Percentiles rank a stretch among this genome's conserved stretches.
phyloP scores from a whole-genome alignment of 2,113 vertebrate species.

The Planiliza haematocheilus region DNA sequence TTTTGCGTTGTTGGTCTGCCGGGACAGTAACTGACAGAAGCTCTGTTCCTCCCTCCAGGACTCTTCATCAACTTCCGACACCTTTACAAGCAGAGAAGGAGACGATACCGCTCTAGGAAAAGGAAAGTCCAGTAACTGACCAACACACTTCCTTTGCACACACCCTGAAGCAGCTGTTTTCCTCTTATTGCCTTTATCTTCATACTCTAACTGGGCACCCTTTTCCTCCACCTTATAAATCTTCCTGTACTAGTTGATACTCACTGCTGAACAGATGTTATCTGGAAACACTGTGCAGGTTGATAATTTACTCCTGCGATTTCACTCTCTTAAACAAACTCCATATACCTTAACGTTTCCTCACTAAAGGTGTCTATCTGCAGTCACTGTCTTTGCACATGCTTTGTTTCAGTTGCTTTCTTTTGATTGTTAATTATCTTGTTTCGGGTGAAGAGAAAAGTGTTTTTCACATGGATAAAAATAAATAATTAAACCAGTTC shows the following conservation, averaged over 20 bases:
- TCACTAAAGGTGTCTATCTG: not conserved
- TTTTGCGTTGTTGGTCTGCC: not conserved
- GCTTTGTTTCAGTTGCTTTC: not conserved
- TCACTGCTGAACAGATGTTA: not conserved
- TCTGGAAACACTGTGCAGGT: not conserved
- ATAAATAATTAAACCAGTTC: not conserved
- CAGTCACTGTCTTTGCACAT: not conserved
- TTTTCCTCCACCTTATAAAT: constrained; percentile 12
- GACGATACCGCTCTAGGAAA: constrained; percentile 88
- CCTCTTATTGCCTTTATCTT: constrained; percentile 27
- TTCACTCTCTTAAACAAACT: not conserved
- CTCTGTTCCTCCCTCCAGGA: constrained; percentile 71
- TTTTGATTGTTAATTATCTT: too few species aligned
- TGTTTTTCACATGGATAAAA: not conserved
- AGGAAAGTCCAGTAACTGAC: constrained; percentile 87
- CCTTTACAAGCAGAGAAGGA: constrained; percentile 91
- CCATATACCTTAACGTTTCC: not conserved
- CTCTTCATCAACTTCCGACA: constrained; percentile 90
- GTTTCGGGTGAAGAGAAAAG: too few species aligned
- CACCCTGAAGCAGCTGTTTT: constrained; percentile 17
- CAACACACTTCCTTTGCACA: not conserved
- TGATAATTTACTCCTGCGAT: not conserved
- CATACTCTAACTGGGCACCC: not conserved
- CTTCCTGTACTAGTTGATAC: not conserved
- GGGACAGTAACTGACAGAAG: not conserved